Evolutionary conservation across 2,113 vertebrate genomes (phyloP), one percentile per base, ranked within the genome.

Genomic region (Phalacrocorax pelagicus): DNA sequence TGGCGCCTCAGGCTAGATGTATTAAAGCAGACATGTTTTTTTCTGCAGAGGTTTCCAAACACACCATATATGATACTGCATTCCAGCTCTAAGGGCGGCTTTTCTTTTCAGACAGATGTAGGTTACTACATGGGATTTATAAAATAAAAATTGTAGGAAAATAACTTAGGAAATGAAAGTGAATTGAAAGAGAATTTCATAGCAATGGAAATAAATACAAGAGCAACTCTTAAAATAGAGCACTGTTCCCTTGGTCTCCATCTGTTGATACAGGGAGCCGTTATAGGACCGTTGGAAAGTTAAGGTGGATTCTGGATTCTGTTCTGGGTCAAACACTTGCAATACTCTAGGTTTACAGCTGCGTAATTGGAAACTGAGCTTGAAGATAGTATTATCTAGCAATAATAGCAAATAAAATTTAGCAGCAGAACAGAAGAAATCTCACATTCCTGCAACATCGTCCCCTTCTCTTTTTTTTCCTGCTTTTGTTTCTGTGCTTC

Each of bases 141-240:
- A 67, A 13, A 46, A 73, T 63, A 71, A 40, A 40, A 59, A 29
- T 1, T 6, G 30, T 24, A 59, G 72, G 70, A 80, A 92, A 90
- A 86, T 92, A 83, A 72, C 54, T 89, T 77, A 78, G 91, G 94
- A 96, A 94, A 96, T 96, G 78, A 79, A 94, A 93, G 74, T 83
- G 57, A 96, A 86, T 89, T 81, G 78, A 95, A 91, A 94, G 80
- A 42, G 40, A 95, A 38, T 96, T 96, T 92, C 81, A 21, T 71
- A 81, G 77, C 77, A 88, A 10, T 54, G 47, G 86, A 84, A 91
- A 86, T 86, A 91, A 89, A 84, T 81, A n/a, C 22, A 74, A 87
- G 30, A 82, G 66, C 59, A 66, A 15, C 54, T 74, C 19, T 81
- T 80, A 82, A 86, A 93, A 36, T 6, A 67, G 81, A 92, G 67